phyloP scores from a whole-genome alignment of 2,113 vertebrate genomes.

The Rhagologus leucostigma region DNA sequence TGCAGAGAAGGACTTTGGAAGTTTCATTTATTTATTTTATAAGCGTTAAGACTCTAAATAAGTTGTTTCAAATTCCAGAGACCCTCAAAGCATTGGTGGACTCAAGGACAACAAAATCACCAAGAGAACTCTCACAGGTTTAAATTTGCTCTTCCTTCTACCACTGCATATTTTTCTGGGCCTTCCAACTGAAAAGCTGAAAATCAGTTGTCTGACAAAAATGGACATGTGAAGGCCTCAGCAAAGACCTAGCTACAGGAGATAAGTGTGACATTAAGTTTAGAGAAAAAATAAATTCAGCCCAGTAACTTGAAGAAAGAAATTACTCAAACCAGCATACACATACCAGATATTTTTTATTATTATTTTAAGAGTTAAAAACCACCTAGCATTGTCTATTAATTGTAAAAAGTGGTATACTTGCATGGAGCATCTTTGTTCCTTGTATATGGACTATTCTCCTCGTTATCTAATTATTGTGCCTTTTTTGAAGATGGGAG shows the following conservation, averaged over 20 bases:
- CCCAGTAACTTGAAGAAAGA: neutral
- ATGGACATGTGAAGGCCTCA: neutral
- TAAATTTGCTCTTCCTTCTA: neutral
- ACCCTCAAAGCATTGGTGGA: neutral
- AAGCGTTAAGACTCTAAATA: neutral
- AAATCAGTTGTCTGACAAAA: neutral
- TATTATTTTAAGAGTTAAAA: neutral
- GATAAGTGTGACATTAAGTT: neutral
- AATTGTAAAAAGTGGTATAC: neutral
- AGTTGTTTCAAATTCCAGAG: neutral
- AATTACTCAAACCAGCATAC: neutral
- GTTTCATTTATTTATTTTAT: neutral
- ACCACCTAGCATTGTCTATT: neutral
- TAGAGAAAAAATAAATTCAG: neutral
- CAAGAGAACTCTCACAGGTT: neutral
- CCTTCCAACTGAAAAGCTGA: neutral
- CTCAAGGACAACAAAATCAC: neutral
- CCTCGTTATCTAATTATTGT: neutral
- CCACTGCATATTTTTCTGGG: neutral
- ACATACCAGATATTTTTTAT: neutral
- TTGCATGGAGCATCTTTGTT: neutral
- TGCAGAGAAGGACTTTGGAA: neutral
- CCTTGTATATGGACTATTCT: neutral
- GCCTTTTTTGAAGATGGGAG: neutral
- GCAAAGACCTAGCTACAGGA: neutral